These are phyloP conservation scores for Hyalella azteca DNA, from an alignment of 2,888 invertebrate species.

Conservation along the genomic window DNA sequence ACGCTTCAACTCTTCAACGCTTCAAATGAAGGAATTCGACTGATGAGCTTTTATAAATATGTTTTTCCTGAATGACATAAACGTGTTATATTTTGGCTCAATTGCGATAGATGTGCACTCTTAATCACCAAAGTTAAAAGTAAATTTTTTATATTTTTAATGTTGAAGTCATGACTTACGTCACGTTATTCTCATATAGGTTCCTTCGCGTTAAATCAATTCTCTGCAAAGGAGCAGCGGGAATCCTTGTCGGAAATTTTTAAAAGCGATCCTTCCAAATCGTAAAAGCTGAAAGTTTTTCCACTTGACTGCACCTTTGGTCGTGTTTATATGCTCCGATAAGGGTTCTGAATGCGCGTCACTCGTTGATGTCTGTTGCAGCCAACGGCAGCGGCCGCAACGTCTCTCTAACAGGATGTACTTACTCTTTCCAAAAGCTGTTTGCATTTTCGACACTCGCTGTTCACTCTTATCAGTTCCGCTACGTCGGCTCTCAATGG, in stretches of 20 bases:
- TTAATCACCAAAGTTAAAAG: too few species aligned
- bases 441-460: constrained; percentile 32
- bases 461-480: constrained; percentile 32
- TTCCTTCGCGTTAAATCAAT: not conserved
- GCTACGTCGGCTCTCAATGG: constrained; percentile 33
- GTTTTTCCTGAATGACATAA: too few species aligned
- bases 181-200: too few species aligned
- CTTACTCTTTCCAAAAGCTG: constrained; percentile 22
- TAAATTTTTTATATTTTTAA: too few species aligned
- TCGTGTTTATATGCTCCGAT: constrained; percentile 30
- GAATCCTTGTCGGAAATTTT: constrained; percentile 13
- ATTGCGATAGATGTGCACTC: too few species aligned
- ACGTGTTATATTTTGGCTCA: too few species aligned
- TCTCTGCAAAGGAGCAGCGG: constrained; percentile 9
- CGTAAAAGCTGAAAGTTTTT: constrained; percentile 36
- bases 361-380: constrained; percentile 19
- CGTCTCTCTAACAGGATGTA: constrained; percentile 35
- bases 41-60: too few species aligned
- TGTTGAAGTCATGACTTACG: too few species aligned
- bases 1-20: too few species aligned
- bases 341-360: constrained; percentile 30
- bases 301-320: constrained; percentile 34
- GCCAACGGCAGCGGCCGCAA: not conserved
- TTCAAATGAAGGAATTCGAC: too few species aligned
- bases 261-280: constrained; percentile 27